Percentiles rank a stretch among this genome's conserved stretches.
Evolutionary conservation across 2,888 invertebrate species (phyloP).

Genomic region (Pyrochroa serraticornis): DNA sequence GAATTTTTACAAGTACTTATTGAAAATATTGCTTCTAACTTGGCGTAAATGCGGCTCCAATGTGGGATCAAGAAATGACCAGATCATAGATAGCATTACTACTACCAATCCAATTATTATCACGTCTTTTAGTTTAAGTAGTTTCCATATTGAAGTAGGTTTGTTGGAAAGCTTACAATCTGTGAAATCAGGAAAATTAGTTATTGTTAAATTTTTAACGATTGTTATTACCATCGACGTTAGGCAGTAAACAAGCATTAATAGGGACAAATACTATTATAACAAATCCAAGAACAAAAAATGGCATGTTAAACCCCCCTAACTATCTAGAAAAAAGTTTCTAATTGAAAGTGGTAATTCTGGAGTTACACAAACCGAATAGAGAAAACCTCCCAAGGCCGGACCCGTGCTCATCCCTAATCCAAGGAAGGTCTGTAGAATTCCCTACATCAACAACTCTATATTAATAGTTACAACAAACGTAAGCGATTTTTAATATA

Average conservation of each 20-base stretch:
- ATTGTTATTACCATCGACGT: constrained; percentile 62
- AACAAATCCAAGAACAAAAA: constrained; percentile 72
- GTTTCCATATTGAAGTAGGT: constrained; percentile 65
- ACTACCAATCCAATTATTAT: constrained; percentile 72
- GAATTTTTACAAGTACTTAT: no score
- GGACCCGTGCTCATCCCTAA: constrained; percentile 83
- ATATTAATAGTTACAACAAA: no score
- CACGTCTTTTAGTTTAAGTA: constrained; percentile 73
- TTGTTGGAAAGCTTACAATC: constrained; percentile 63
- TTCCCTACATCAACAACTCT: no score
- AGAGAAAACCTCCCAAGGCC: constrained; percentile 76
- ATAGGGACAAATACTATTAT: constrained; percentile 72
- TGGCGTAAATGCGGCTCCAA: constrained; percentile 73
- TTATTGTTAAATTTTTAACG: no score
- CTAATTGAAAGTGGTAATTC: neutral
- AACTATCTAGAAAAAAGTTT: constrained; percentile 65
- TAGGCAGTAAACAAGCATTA: constrained; percentile 66
- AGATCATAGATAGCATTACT: constrained; percentile 73
- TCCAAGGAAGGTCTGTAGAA: constrained; percentile 79
- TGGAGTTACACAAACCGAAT: constrained; percentile 64
- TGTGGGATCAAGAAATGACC: constrained; percentile 81
- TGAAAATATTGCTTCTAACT: constrained; percentile 46
- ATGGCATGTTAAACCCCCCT: constrained; percentile 80
- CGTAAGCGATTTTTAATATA: no score
- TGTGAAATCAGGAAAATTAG: constrained; percentile 55